Percentiles rank a stretch among this genome's conserved stretches.
phyloP scores from a whole-genome alignment of 2,113 vertebrate species.

The Osmerus mordax region DNA sequence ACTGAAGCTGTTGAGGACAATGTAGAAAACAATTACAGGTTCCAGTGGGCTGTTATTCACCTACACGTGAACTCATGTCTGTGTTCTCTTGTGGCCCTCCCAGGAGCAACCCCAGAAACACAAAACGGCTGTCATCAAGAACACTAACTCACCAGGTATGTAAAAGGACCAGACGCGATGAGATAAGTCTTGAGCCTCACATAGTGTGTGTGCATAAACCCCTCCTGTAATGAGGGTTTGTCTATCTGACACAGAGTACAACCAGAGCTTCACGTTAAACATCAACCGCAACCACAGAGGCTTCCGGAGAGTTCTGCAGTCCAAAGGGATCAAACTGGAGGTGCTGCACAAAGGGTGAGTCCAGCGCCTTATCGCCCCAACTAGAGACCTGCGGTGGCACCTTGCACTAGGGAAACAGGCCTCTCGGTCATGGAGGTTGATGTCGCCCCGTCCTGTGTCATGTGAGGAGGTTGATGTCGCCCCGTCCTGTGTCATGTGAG shows the following conservation, averaged over 20 bases:
- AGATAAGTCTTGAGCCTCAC: background rate
- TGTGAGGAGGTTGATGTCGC: background rate
- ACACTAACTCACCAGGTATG: conserved; percentile 91
- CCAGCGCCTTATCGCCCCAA: background rate
- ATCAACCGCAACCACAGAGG: conserved; percentile 93
- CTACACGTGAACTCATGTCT: background rate
- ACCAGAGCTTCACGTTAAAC: conserved; percentile 88
- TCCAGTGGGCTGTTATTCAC: background rate
- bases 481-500: background rate
- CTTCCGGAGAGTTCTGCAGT: conserved; percentile 83
- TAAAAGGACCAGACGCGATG: background rate
- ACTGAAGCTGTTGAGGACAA: background rate
- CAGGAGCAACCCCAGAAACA: conserved; percentile 93
- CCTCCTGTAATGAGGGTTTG: background rate
- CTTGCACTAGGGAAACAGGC: background rate
- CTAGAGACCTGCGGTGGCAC: background rate
- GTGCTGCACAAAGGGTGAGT: conserved; percentile 95
- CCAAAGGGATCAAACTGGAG: conserved; percentile 94
- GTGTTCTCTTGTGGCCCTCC: conserved; percentile 14
- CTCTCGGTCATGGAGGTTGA: background rate
- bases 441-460: background rate
- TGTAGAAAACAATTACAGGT: background rate
- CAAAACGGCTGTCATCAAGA: conserved; percentile 91
- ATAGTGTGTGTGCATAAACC: background rate
- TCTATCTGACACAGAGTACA: conserved; percentile 78